Percentiles rank a stretch among this genome's conserved stretches.
phyloP scores from a whole-genome alignment of 1,140 invertebrate genomes.

The Choristoneura fumiferana region DNA sequence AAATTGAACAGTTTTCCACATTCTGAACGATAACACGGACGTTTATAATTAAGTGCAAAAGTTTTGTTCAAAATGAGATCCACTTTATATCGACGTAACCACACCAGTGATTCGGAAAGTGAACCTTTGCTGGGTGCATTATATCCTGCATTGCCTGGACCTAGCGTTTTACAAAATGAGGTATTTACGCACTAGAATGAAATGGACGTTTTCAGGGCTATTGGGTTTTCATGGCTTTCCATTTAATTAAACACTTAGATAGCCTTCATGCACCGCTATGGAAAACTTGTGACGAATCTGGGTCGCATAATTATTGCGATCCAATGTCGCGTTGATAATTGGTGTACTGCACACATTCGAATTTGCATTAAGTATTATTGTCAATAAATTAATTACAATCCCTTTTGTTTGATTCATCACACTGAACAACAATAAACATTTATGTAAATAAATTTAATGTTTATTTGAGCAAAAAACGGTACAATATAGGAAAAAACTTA shows the following conservation, averaged over 20 bases:
- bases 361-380: too few species aligned
- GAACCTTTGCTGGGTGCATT: slow-evolving; percentile 33
- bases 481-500: too few species aligned
- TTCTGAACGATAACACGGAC: slow-evolving; percentile 8
- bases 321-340: too few species aligned
- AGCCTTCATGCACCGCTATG: not conserved
- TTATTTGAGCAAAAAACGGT: too few species aligned
- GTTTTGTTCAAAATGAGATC: slow-evolving; percentile 35
- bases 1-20: slow-evolving; percentile 3
- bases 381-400: too few species aligned
- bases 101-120: slow-evolving; percentile 29
- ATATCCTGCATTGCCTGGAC: slow-evolving; percentile 16
- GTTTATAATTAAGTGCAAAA: slow-evolving; percentile 6
- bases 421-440: too few species aligned
- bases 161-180: slow-evolving; percentile 27
- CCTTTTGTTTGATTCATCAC: too few species aligned
- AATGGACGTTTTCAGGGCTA: not conserved
- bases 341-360: too few species aligned
- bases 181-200: slow-evolving; percentile 15
- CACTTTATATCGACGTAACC: slow-evolving; percentile 29
- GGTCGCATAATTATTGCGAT: too few species aligned
- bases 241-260: not conserved
- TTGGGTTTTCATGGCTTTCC: slow-evolving; percentile 2
- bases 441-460: too few species aligned
- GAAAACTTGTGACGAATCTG: too few species aligned